Conservation (phyloP, 1,140 invertebrate species). For the Chironomus tepperi region DNA sequence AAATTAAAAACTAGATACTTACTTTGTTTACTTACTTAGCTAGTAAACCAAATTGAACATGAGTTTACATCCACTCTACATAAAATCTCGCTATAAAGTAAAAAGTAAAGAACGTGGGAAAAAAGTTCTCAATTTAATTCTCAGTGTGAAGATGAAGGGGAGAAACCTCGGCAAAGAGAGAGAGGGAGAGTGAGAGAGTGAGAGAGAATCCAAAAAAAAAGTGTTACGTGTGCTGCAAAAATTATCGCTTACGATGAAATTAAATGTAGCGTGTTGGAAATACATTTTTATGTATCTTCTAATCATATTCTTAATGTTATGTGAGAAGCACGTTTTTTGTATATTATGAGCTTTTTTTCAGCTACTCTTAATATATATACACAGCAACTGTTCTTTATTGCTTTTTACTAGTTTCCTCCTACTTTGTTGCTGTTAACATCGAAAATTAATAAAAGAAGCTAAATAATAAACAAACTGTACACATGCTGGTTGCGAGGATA, state of each 20-base stretch:
- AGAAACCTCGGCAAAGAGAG: not conserved
- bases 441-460: not conserved
- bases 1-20: too few relatives aligned
- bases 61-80: too few relatives aligned
- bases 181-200: too few relatives aligned
- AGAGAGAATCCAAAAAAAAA: not conserved
- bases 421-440: not conserved
- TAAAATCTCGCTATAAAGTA: too few relatives aligned
- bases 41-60: too few relatives aligned
- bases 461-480: not conserved
- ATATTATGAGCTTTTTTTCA: not conserved
- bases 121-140: not conserved
- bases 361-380: not conserved
- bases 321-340: not conserved
- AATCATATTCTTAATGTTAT: conserved; percentile 18
- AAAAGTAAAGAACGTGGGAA: not conserved
- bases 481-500: too few relatives aligned
- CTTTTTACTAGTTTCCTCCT: not conserved
- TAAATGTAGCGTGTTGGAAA: conserved; percentile 22
- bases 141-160: too few relatives aligned
- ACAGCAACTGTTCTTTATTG: conserved; percentile 7
- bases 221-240: conserved; percentile 8
- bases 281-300: conserved; percentile 1
- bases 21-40: too few relatives aligned
- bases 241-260: conserved; percentile 10